These are phyloP conservation scores for Heterocephalus glaber DNA, from an alignment of 2,113 vertebrate genomes.

Conservation along the genomic window DNA sequence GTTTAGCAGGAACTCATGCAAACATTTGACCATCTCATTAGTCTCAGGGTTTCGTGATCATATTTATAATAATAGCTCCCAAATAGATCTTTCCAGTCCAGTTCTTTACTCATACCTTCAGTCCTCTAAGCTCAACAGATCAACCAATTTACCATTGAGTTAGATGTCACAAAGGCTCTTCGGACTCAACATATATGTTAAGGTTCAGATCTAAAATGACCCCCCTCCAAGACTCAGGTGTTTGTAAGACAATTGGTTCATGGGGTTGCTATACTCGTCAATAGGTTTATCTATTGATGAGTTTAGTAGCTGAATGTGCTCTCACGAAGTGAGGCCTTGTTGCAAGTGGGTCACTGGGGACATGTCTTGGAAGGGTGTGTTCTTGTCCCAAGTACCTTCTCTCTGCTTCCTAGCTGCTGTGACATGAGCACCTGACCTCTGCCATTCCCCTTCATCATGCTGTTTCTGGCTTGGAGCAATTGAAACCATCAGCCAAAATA, in stretches of 20 bases:
- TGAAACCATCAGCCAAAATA: neutral
- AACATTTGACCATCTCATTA: neutral
- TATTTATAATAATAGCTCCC: neutral
- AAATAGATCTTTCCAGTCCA: neutral
- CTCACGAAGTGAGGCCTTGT: no score
- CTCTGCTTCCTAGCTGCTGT: neutral
- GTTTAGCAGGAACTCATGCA: neutral
- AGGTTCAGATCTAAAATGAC: neutral
- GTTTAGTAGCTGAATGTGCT: no score
- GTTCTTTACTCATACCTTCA: neutral
- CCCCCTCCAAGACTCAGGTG: neutral
- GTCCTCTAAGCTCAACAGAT: neutral
- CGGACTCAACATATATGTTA: neutral
- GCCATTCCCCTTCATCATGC: neutral
- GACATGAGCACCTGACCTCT: neutral
- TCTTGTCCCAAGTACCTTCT: neutral
- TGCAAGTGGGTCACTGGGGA: neutral
- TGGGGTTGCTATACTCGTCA: neutral
- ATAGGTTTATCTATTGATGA: no score
- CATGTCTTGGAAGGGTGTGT: neutral
- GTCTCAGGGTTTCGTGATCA: neutral
- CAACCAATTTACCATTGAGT: neutral
- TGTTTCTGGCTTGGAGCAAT: neutral
- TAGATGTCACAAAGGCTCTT: neutral
- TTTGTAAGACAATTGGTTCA: neutral